Base-by-base conservation (phyloP, 1,140 invertebrate genomes). In the Drosophila santomea region DNA sequence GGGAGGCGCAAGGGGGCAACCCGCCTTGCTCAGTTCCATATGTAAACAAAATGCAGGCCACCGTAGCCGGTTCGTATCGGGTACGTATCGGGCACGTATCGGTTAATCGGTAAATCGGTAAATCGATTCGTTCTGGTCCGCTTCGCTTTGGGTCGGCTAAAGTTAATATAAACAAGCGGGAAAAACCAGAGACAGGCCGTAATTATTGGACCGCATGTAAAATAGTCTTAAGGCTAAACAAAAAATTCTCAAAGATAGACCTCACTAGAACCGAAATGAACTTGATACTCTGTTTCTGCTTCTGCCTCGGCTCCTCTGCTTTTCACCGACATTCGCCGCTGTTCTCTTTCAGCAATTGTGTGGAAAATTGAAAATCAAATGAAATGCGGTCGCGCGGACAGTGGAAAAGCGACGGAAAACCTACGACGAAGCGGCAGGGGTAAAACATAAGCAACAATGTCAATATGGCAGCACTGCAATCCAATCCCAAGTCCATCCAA, bases 331-430 rank as follows among this genome's bases (percentile, higher is more conserved):
- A 44, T 23, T 60, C 54, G 39, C 43, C 55, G 38, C 23, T 41
- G 39, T 67, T 66, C 44, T 56, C 43, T 61, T 38, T 64, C 54
- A 7, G 83, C 79, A 86, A 86, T 86, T 88, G 84, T 88, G 83
- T 86, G 83, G 83, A 86, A 86, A 86, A 86, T 88, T 86, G 84
- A 83, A 86, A 86, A 86, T 88, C 75, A 89, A 86, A 83, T 82
- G 78, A 86, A 71, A 71, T 41, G 60, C 52, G 59, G 54, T 39
- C 68, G 61, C 64, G 64, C 28, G 45, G 25, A 36, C 38, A 38
- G 23, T 32, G 47, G 59, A 52, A 51, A 60, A 50, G 35, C 58
- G 20, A 14, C 47, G 47, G 47, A 48, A 50, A 50, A 50, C 25
- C 25, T 44, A 52, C 32, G 47, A 28, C 20, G 50, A 60, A 51